Evolutionary conservation across 1,140 invertebrate species (phyloP).

Genomic region (Trachymyrmex cornetzi): DNA sequence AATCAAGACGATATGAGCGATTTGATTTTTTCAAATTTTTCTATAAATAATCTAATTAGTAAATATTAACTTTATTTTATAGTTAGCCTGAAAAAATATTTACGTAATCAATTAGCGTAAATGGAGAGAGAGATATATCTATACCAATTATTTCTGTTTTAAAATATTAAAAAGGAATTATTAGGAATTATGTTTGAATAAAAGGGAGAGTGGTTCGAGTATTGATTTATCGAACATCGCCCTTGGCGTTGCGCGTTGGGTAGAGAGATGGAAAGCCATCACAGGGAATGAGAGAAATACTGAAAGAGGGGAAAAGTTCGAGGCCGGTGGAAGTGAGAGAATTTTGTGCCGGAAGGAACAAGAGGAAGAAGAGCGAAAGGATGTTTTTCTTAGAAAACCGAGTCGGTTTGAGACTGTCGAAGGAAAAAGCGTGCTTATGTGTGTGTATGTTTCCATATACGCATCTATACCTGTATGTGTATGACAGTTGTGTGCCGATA

Average conservation of each 20-base stretch:
- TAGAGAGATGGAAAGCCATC: neutral
- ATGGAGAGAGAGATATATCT: too few species aligned
- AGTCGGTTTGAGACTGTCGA: conserved; percentile 31
- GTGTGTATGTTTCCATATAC: neutral
- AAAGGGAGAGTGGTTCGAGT: conserved; percentile 7
- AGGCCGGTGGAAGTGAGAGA: conserved; percentile 45
- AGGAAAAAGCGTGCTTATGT: neutral
- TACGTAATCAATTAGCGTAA: neutral
- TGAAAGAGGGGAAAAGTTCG: conserved; percentile 31
- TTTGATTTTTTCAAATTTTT: neutral
- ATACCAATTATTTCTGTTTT: neutral
- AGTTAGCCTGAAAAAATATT: neutral
- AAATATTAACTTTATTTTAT: neutral
- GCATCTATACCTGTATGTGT: neutral
- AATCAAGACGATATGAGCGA: neutral
- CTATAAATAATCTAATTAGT: neutral
- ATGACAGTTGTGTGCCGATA: conserved; percentile 3
- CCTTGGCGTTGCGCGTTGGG: neutral
- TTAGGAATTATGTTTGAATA: neutral
- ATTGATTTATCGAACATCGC: conserved; percentile 22
- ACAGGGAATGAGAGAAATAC: conserved; percentile 32
- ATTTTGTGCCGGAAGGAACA: conserved; percentile 35
- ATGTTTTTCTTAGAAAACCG: conserved; percentile 46
- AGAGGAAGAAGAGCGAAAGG: conserved; percentile 32
- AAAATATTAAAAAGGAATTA: neutral